Percentiles rank a stretch among this genome's conserved stretches.
Conservation (phyloP, 2,888 invertebrate species). For the Leucania comma region DNA sequence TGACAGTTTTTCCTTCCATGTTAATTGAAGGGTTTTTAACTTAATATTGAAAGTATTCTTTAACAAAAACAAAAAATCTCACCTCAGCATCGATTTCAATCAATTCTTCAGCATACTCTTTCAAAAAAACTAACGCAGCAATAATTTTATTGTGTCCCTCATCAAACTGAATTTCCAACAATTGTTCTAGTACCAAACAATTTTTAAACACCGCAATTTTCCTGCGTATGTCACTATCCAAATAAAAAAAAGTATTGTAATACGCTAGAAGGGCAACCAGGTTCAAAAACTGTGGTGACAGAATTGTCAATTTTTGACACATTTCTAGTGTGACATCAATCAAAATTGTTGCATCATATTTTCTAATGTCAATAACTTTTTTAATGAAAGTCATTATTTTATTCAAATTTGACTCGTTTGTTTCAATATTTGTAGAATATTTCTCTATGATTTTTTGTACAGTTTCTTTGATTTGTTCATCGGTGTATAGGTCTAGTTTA, state of each 20-base stretch:
- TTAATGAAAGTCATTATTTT: constrained; percentile 47
- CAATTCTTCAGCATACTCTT: constrained; percentile 66
- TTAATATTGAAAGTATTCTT: too few species aligned
- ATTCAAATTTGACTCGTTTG: constrained; percentile 40
- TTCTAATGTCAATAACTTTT: constrained; percentile 8
- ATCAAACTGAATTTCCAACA: constrained; percentile 31
- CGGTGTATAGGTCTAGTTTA: constrained; percentile 73
- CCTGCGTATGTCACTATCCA: constrained; percentile 48
- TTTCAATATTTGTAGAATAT: neutral
- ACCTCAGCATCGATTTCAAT: constrained; percentile 71
- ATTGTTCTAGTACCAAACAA: constrained; percentile 44
- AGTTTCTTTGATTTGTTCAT: constrained; percentile 30
- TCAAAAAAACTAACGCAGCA: constrained; percentile 68
- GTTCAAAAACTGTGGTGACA: constrained; percentile 45
- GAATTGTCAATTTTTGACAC: constrained; percentile 23
- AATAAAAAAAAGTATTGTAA: constrained; percentile 48
- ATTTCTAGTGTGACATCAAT: constrained; percentile 25
- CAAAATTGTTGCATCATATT: neutral
- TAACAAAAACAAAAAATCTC: constrained; percentile 28
- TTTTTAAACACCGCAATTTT: constrained; percentile 53
- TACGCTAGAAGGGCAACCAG: constrained; percentile 50
- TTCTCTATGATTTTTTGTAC: constrained; percentile 33
- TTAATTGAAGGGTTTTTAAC: too few species aligned
- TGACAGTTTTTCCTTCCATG: too few species aligned
- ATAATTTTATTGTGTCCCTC: constrained; percentile 52